Conservation (phyloP, 1,140 invertebrate genomes). For the Musca domestica region DNA sequence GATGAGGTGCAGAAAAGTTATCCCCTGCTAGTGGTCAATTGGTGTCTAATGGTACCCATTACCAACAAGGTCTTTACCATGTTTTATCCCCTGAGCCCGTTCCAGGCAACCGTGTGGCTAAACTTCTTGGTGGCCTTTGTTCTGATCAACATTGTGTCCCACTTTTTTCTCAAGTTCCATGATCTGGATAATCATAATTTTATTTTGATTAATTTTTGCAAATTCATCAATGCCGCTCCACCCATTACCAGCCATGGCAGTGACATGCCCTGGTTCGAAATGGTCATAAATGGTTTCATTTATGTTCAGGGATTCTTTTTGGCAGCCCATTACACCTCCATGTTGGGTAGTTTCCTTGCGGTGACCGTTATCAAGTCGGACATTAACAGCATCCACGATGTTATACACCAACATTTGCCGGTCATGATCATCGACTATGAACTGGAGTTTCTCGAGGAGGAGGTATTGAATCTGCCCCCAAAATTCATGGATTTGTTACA, state of each 20-base stretch:
- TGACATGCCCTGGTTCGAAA: background rate
- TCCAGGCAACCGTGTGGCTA: conserved; percentile 36
- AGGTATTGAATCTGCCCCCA: conserved; percentile 30
- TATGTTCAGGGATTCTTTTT: conserved; percentile 42
- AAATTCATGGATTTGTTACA: conserved; percentile 33
- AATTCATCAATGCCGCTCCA: conserved; percentile 5
- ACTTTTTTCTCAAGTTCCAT: background rate
- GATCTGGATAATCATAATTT: conserved; percentile 15
- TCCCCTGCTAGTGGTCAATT: conserved; percentile 41
- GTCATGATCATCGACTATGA: conserved; percentile 50
- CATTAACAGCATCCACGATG: conserved; percentile 43
- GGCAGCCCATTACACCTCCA: conserved; percentile 42
- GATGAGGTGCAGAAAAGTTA: conserved; percentile 42
- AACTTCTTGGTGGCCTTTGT: background rate
- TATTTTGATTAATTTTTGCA: conserved; percentile 9
- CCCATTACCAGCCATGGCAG: background rate
- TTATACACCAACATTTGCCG: conserved; percentile 37
- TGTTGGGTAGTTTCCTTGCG: conserved; percentile 43
- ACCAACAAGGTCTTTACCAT: conserved; percentile 41
- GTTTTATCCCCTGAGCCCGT: conserved; percentile 39
- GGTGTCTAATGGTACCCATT: conserved; percentile 47
- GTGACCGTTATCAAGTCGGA: conserved; percentile 45
- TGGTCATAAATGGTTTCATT: background rate
- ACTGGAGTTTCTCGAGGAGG: conserved; percentile 36
- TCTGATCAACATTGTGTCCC: background rate